phyloP scores from a whole-genome alignment of 2,888 invertebrate genomes.

The Sarcophaga variegata region DNA sequence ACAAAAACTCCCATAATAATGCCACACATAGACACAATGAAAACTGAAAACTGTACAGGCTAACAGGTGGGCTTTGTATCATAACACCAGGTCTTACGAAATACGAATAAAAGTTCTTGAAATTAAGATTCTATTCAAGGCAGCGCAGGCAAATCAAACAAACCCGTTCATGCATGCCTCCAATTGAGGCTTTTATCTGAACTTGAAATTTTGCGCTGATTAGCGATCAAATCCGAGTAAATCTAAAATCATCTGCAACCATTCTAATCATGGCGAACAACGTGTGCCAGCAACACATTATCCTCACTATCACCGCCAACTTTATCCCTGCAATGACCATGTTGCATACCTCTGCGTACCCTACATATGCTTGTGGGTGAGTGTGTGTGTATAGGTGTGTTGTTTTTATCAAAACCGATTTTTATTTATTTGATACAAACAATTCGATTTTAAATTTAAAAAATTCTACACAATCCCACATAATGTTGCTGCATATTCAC shows the following conservation, averaged over 20 bases:
- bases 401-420: constrained; percentile 45
- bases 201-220: not conserved
- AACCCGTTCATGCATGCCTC: not conserved
- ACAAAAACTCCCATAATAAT: not conserved
- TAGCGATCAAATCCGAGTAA: not conserved
- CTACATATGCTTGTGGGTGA: too few relatives aligned
- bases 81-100: not conserved
- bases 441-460: not conserved
- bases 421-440: constrained; percentile 40
- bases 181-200: not conserved
- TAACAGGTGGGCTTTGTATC: constrained; percentile 64
- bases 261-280: not conserved
- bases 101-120: constrained; percentile 23
- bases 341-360: too few relatives aligned
- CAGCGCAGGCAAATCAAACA: not conserved
- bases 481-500: not conserved
- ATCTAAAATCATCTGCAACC: not conserved
- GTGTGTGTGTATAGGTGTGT: constrained; percentile 11
- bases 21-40: not conserved
- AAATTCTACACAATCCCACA: not conserved
- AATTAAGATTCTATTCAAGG: constrained; percentile 48
- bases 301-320: not conserved
- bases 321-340: too few relatives aligned
- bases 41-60: constrained; percentile 20
- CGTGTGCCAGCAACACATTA: not conserved